Evolutionary conservation across 2,797 vertebrate genomes (phyloP), one percentile per base, ranked within the genome.

Genomic region (Sorex maritimensis): DNA sequence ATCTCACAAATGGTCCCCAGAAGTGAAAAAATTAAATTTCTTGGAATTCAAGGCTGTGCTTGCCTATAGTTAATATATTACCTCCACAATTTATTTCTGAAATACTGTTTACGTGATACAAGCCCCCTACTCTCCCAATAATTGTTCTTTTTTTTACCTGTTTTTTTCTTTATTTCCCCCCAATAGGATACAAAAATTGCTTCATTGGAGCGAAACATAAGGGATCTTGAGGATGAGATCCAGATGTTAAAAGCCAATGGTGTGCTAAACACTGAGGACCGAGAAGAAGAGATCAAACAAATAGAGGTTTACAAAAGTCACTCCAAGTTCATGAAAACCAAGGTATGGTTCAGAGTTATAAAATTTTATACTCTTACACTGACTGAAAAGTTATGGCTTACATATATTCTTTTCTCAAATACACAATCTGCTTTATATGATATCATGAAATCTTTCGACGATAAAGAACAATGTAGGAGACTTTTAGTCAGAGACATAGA

Each of bases 291-390:
- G 98, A 99, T 99, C 96, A 99, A 99, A 97, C 99, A 99, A 98
- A 99, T 99, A 98, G 99, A 99, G 98, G 99, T 99, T 98, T 99
- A 99, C 98, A 99, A 99, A 98, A 99, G 99, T 98, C 99, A 99
- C 98, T 99, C 99, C 73, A 99, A 99, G 98, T 99, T 99, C 97
- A 99, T 99, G 99, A 99, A 99, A 98, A 99, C 98, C 89, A 99
- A 99, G 99, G 99, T 99, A 92, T n/a, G 44, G 74, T 61, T 69
- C 67, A 79, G 63, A 74, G 74, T 89, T 91, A 80, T 58, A 85
- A 83, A 92, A 75, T 94, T 92, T 83, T 87, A 83, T 91, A 38
- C 44, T 87, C 72, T 88, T 91, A 41, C 24, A 93, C 34, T 69
- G 68, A 93, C 91, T 84, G n/a, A 67, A 91, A 93, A 92, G 84